Conservation (phyloP, 2,797 vertebrate species). For the Lagorchestes hirsutus region DNA sequence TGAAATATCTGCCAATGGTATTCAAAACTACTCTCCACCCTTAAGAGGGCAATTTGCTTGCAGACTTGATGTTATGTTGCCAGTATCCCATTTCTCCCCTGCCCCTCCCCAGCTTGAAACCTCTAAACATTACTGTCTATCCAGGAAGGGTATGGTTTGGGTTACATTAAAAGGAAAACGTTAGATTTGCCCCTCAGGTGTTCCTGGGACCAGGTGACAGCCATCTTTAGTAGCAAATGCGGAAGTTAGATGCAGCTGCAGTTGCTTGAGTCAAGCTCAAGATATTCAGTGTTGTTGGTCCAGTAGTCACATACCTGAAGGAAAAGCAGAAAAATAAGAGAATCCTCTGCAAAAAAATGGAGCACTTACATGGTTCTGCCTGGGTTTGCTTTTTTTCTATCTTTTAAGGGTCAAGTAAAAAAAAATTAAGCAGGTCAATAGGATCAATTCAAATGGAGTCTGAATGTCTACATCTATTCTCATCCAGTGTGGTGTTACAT, state of each 20-base stretch:
- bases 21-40: not conserved
- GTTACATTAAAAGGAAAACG: not conserved
- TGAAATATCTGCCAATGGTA: not conserved
- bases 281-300: not conserved
- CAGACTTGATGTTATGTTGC: not conserved
- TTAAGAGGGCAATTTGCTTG: not conserved
- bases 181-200: not conserved
- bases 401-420: not conserved
- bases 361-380: not conserved
- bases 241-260: not conserved
- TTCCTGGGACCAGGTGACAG: not conserved
- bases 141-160: not conserved
- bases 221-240: not conserved
- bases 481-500: not conserved
- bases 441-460: not conserved
- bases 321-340: not conserved
- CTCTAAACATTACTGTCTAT: not conserved
- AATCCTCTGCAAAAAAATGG: not conserved
- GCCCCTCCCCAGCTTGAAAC: not conserved
- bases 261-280: not conserved
- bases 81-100: too few relatives aligned
- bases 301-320: not conserved
- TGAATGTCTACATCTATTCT: not conserved
- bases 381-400: not conserved
- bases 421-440: not conserved